Base-by-base conservation (phyloP, 2,113 vertebrate species). In the Neolamprologus ventralis region DNA sequence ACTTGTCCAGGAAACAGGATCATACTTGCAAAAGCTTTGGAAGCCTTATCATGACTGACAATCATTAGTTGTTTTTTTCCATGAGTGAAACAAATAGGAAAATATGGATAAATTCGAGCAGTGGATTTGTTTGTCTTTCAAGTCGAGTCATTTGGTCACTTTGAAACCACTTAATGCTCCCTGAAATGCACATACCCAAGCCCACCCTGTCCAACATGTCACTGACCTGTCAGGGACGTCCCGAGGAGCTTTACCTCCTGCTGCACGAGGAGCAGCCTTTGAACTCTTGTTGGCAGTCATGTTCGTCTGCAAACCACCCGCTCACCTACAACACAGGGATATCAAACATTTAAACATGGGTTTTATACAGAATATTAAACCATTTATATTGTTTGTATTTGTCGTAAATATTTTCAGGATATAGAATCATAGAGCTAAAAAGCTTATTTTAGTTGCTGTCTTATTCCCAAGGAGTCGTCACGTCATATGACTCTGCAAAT, bases 251-350 rank as follows among this genome's bases (percentile, higher is more conserved):
- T 98, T 99, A 99, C 95, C 96, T 94, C 96, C 97, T 97, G 97
- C 97, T 91, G 97, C 94, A 96, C 94, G 97, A 90, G 97, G 96
- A 85, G 91, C 96, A 95, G 98, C 97, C 95, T 97, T 97, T 95
- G 97, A 96, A 94, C 97, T 98, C 96, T 99, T 99, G 98, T 99
- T 99, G 97, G 98, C 98, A 94, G 98, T 99, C 98, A 99, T 99
- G 96, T 96, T 98, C 96, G 95, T 97, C 97, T 88, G 95, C 95
- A 93, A 94, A 94, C 95, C 93, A 87, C 89, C 94, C 94, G 89
- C 96, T 95, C 96, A 97, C 97, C 98, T 99, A 95, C 95, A 95
- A 90, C 90, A 91, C 63, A 91, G 85, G 3, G 17, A 83, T 10
- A 17, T 45, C 23, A 21, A 78, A 54, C 10, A 75, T 55, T 82